phyloP scores from a whole-genome alignment of 2,888 invertebrate species.

The Gisinianus flammeolus region DNA sequence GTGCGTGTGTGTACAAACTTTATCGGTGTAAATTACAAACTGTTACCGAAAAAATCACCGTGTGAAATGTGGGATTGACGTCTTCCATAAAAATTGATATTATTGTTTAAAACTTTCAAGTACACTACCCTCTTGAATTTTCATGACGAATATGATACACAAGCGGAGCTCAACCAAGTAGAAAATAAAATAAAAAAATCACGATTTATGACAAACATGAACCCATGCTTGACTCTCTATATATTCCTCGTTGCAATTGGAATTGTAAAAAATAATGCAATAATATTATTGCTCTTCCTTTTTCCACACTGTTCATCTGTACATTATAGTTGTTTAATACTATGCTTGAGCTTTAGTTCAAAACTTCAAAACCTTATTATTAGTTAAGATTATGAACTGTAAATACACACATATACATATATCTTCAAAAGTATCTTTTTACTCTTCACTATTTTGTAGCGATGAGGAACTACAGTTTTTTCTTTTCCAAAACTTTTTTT shows the following conservation, averaged over 20 bases:
- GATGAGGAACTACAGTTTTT: too few relatives aligned
- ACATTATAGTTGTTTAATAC: not conserved
- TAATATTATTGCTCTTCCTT: not conserved
- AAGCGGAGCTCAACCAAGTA: not conserved
- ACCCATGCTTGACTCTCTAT: not conserved
- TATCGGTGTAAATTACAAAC: too few relatives aligned
- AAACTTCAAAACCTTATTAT: not conserved
- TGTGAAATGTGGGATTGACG: too few relatives aligned
- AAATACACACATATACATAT: not conserved
- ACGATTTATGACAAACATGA: slow-evolving; percentile 16
- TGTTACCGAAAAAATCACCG: too few relatives aligned
- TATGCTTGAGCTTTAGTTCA: not conserved
- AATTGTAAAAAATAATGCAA: too few relatives aligned
- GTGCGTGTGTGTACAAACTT: too few relatives aligned
- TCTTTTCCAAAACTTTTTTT: too few relatives aligned
- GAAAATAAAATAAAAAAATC: not conserved
- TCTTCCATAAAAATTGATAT: too few relatives aligned
- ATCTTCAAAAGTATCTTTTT: too few relatives aligned
- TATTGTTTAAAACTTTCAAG: too few relatives aligned
- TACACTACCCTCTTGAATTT: not conserved
- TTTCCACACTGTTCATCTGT: not conserved
- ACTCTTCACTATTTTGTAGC: too few relatives aligned
- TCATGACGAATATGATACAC: not conserved
- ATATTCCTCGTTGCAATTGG: too few relatives aligned
- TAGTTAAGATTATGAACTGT: slow-evolving; percentile 19